Evolutionary conservation across 2,888 invertebrate species (phyloP).

Genomic region (Tenthredo scrophulariae): DNA sequence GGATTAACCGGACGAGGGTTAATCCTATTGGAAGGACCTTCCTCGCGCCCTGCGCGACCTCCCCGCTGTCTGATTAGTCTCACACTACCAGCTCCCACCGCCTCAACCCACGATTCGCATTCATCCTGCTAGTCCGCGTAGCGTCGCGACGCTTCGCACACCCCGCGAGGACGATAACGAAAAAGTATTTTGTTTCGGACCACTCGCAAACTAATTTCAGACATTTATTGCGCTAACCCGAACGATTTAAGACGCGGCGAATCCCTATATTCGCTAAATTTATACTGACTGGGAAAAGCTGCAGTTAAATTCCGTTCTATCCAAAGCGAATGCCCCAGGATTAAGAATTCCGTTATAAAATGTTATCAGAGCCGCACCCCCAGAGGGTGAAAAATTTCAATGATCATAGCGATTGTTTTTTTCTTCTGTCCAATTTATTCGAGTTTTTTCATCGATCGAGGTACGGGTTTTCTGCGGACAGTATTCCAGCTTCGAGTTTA

Average conservation of each 20-base stretch:
- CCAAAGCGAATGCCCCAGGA: not conserved
- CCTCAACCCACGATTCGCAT: constrained; percentile 30
- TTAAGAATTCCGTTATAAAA: not conserved
- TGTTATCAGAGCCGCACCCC: not conserved
- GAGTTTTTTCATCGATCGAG: not conserved
- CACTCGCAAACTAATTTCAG: constrained; percentile 52
- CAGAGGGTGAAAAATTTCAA: not conserved
- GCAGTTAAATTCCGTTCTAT: not conserved
- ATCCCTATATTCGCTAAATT: not conserved
- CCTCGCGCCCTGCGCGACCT: constrained; percentile 67
- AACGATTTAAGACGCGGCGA: constrained; percentile 21
- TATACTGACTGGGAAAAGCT: not conserved
- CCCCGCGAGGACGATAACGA: constrained; percentile 61
- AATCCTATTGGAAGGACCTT: constrained; percentile 75
- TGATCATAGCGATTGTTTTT: not conserved
- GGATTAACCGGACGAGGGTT: constrained; percentile 77
- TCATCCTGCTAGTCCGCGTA: constrained; percentile 9
- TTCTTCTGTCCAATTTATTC: not conserved
- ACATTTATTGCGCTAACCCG: constrained; percentile 44
- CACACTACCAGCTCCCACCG: constrained; percentile 48
- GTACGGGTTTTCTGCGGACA: not conserved
- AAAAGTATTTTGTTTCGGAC: constrained; percentile 63
- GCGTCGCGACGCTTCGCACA: not conserved
- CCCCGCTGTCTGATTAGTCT: constrained; percentile 61
- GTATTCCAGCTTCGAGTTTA: constrained; percentile 36